Conservation (phyloP, 2,797 vertebrate genomes). For the Intellagama lesueurii region DNA sequence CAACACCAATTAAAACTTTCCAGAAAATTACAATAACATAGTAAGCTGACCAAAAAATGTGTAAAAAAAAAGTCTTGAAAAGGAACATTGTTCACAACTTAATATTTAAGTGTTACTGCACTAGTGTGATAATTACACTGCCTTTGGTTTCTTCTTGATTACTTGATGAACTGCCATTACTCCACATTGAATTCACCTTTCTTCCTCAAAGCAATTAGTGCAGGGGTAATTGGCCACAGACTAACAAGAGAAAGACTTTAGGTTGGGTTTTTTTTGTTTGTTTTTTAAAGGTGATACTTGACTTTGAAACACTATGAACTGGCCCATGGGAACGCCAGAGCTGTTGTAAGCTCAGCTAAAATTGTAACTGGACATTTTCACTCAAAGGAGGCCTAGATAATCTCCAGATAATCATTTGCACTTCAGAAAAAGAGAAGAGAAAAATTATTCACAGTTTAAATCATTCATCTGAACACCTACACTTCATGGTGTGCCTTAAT, state of each 20-base stretch:
- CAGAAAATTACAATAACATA: neutral
- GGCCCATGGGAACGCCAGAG: neutral
- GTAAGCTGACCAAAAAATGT: neutral
- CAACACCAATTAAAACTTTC: neutral
- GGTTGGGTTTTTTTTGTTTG: neutral
- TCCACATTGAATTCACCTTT: neutral
- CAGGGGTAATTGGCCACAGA: neutral
- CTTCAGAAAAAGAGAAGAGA: neutral
- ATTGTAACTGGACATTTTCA: conserved; percentile 9
- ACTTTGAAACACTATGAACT: neutral
- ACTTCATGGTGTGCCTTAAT: conserved; percentile 23
- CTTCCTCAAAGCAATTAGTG: neutral
- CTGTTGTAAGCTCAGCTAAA: neutral
- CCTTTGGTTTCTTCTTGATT: neutral
- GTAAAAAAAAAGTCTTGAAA: neutral
- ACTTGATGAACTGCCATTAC: neutral
- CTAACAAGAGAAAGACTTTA: neutral
- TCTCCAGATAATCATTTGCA: conserved; percentile 26
- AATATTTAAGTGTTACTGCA: neutral
- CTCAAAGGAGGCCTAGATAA: conserved; percentile 24
- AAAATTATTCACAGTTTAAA: conserved; percentile 7
- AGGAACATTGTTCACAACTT: neutral
- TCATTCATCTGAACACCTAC: conserved; percentile 10
- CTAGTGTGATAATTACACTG: neutral
- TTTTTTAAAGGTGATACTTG: neutral